These are phyloP conservation scores for Pseudorectes ferrugineus DNA, from an alignment of 2,113 vertebrate species.

Conservation along the genomic window DNA sequence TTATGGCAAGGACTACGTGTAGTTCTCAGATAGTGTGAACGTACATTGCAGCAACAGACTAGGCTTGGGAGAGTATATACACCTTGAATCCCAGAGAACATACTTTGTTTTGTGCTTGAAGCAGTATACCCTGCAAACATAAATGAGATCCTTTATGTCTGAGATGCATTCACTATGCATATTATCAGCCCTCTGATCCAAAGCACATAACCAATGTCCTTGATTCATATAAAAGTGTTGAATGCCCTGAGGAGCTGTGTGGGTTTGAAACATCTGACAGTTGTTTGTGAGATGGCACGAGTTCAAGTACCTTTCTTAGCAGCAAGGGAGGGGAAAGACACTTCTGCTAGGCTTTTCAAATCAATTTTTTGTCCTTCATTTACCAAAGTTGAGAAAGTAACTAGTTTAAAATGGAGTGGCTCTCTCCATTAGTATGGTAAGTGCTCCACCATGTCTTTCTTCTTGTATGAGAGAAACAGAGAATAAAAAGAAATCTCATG, in stretches of 20 bases:
- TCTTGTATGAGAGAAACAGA: not conserved
- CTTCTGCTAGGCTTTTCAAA: slow-evolving; percentile 12
- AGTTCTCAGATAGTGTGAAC: not conserved
- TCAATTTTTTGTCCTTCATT: slow-evolving; percentile 41
- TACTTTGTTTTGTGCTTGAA: slow-evolving; percentile 43
- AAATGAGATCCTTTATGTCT: slow-evolving; percentile 55
- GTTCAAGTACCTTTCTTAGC: slow-evolving; percentile 52
- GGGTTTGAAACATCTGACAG: slow-evolving; percentile 54
- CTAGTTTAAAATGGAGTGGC: not conserved
- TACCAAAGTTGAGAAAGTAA: slow-evolving; percentile 36
- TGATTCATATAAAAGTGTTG: slow-evolving; percentile 44
- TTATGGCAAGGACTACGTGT: not conserved
- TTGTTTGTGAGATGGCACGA: slow-evolving; percentile 21
- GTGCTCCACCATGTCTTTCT: not conserved
- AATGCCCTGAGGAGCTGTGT: slow-evolving; percentile 51
- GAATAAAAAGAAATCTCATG: not conserved
- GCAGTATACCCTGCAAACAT: slow-evolving; percentile 8
- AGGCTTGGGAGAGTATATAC: not conserved
- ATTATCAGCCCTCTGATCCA: slow-evolving; percentile 59
- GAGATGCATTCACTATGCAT: slow-evolving; percentile 51
- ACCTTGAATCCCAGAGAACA: slow-evolving; percentile 33
- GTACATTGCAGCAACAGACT: not conserved
- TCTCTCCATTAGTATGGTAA: not conserved
- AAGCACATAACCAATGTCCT: slow-evolving; percentile 60
- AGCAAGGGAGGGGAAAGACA: not conserved